A percentile compares a stretch with the other conserved stretches of the same genome.
Evolutionary conservation across 2,888 invertebrate genomes (phyloP).

Genomic region (Ornithoptera alexandrae): DNA sequence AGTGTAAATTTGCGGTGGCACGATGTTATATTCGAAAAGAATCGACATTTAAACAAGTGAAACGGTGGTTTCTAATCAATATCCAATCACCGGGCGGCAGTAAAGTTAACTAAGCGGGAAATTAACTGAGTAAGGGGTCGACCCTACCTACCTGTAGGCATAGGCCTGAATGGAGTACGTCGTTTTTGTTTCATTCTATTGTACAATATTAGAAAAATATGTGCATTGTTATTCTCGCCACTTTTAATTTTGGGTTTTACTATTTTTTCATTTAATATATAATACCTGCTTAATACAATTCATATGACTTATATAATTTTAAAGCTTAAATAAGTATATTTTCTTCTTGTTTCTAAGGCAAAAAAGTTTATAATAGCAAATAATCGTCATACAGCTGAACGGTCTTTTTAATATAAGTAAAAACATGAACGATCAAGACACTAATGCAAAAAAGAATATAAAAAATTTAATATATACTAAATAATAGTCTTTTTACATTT

Average conservation of each 20-base stretch:
- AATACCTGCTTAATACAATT: not conserved
- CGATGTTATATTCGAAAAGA: constrained; percentile 71
- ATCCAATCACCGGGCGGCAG: constrained; percentile 71
- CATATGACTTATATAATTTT: not conserved
- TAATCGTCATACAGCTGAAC: too few relatives aligned
- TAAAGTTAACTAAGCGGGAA: constrained; percentile 79
- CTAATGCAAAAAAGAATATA: too few relatives aligned
- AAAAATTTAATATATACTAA: too few relatives aligned
- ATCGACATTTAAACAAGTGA: constrained; percentile 67
- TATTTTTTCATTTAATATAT: not conserved
- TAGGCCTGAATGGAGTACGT: constrained; percentile 6
- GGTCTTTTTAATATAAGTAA: too few relatives aligned
- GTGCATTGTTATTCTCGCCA: too few relatives aligned
- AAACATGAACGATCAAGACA: too few relatives aligned
- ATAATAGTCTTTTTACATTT: too few relatives aligned
- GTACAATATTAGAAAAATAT: not conserved
- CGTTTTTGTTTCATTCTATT: not conserved
- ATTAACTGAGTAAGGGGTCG: constrained; percentile 63
- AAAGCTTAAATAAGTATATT: not conserved
- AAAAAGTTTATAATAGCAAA: too few relatives aligned
- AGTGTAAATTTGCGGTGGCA: constrained; percentile 73
- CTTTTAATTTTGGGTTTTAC: not conserved
- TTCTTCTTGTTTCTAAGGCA: too few relatives aligned
- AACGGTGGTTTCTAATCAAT: constrained; percentile 75
- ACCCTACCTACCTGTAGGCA: constrained; percentile 34